These are phyloP conservation scores for Acanthopleura granulata DNA, from an alignment of 2,888 invertebrate species.

Conservation along the genomic window DNA sequence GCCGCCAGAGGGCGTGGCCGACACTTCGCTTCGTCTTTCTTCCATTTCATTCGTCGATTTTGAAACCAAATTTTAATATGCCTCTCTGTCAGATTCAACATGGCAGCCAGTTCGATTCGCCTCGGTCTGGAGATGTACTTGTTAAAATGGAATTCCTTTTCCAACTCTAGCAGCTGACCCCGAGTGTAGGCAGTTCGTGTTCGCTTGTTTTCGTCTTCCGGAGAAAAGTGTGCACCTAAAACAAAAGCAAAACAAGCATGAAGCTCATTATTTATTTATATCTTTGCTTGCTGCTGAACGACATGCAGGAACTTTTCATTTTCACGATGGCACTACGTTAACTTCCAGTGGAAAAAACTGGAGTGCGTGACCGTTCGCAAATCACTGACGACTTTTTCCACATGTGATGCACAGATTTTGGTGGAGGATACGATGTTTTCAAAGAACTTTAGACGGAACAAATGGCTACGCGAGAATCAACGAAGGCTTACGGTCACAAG, in stretches of 20 bases:
- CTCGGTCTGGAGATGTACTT: slow-evolving; percentile 96
- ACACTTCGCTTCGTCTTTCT: slow-evolving; percentile 66
- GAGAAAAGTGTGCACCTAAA: slow-evolving; percentile 63
- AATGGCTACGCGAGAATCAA: no score
- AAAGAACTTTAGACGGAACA: no score
- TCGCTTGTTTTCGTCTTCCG: slow-evolving; percentile 74
- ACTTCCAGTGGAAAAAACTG: no score
- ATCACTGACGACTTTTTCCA: no score
- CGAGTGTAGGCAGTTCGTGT: slow-evolving; percentile 97
- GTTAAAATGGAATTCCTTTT: slow-evolving; percentile 99
- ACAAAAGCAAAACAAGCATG: slow-evolving; percentile 29
- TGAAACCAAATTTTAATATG: slow-evolving; percentile 80
- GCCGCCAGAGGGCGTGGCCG: slow-evolving; percentile 51
- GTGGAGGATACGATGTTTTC: no score
- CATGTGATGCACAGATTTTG: no score
- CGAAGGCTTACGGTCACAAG: no score
- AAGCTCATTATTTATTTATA: neutral
- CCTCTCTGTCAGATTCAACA: slow-evolving; percentile 94
- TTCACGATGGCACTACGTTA: no score
- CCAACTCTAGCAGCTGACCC: slow-evolving; percentile 96
- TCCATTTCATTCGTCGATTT: slow-evolving; percentile 68
- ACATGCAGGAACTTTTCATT: no score
- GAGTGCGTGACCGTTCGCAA: no score
- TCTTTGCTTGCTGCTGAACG: no score
- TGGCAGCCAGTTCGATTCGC: slow-evolving; percentile 97